Evolutionary conservation across 1,140 invertebrate genomes (phyloP), one percentile per base, ranked within the genome.

Genomic region (Vanessa tameamea): DNA sequence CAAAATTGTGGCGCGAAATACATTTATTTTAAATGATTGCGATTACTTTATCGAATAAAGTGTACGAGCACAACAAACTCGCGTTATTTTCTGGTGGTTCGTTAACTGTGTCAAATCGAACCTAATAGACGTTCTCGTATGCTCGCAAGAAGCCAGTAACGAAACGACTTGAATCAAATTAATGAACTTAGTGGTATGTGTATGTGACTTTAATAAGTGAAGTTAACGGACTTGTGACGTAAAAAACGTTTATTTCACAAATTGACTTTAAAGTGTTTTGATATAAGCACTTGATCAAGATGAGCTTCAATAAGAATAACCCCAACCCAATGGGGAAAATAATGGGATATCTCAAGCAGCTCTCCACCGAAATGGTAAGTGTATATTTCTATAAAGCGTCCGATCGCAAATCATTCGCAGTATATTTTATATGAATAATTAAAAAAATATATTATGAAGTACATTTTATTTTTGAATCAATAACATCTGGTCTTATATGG

Each of bases 231-330:
- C 84, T 86, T 92, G 89, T 55, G 90, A 91, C 87, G 84, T 77
- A 83, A 87, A 83, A 78, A 74, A 82, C 81, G 75, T 69, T 67
- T 73, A 75, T 81, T 79, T 23, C 9, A 23, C 3, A 55, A 55
- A 12, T 23, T 23, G 9, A 57, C 12, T 23, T 23, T 53, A 86
- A 83, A 82, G 74, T 83, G 37, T 43, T 43, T 9, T 43, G 9
- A 43, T 9, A 37, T 7, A 43, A 11, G 37, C 37, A 43, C 37
- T 43, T 57, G 3, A 57, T 64, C 47, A 90, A 91, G 82, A 93
- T 93, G 92, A 93, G 92, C 78, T 93, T 93, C 82, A 92, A 93
- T 78, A 93, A 91, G 81, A 93, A 91, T 64, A 93, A 91, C 82
- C 87, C 90, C 75, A 92, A 92, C 76, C 79, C 91, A 14, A 83